phyloP scores from a whole-genome alignment of 1,140 invertebrate species.

The Samia ricini region DNA sequence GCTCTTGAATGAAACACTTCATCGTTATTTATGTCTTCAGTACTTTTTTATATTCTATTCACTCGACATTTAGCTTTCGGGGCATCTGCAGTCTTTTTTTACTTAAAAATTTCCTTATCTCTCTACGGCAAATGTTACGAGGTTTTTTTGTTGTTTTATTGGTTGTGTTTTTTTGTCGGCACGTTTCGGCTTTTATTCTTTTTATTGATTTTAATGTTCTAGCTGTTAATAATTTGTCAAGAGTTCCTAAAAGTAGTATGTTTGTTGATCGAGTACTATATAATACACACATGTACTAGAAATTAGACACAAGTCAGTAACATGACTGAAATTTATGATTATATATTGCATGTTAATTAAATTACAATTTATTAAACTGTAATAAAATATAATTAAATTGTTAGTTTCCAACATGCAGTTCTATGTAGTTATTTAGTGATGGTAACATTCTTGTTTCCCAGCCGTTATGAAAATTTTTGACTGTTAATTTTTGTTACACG shows the following conservation, averaged over 20 bases:
- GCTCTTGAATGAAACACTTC: constrained; percentile 49
- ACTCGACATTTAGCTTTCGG: constrained; percentile 13
- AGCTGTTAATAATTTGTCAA: not conserved
- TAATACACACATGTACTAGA: too few relatives aligned
- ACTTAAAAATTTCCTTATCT: constrained; percentile 25
- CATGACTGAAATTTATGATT: too few relatives aligned
- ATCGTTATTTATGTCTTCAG: constrained; percentile 57
- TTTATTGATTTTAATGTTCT: not conserved
- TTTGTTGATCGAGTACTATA: too few relatives aligned
- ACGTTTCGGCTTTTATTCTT: constrained; percentile 9
- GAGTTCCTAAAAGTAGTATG: not conserved
- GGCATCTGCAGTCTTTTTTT: constrained; percentile 26
- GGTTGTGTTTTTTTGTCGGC: constrained; percentile 19
- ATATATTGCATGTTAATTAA: too few relatives aligned
- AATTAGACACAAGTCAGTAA: not conserved
- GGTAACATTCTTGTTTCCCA: too few relatives aligned
- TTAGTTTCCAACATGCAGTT: too few relatives aligned
- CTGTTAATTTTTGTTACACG: too few relatives aligned
- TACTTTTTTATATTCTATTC: constrained; percentile 16
- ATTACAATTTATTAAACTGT: too few relatives aligned
- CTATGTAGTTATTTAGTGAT: too few relatives aligned
- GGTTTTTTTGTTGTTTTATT: constrained; percentile 18
- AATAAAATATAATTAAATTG: too few relatives aligned
- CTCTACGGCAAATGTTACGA: constrained; percentile 18
- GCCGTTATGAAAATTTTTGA: too few relatives aligned